Base-by-base conservation (phyloP, 2,113 vertebrate genomes). In the Coturnix japonica region DNA sequence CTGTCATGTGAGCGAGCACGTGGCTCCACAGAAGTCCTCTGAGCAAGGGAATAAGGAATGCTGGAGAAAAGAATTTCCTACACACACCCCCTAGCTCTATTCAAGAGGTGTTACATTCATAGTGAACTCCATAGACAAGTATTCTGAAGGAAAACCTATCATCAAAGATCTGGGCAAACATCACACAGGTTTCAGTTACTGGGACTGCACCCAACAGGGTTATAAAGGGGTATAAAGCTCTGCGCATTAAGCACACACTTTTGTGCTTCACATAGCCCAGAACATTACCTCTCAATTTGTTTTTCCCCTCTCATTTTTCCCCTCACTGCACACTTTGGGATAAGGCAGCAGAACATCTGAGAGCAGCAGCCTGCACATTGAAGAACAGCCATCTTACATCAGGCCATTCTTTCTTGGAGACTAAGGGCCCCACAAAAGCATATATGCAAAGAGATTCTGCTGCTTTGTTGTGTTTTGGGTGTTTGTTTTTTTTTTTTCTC, bases 391-490 rank as follows among this genome's bases (percentile, higher is more conserved):
- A 15, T 17, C 13, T 22, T 73, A 67, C 61, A 49, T 28, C n/a
- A 51, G 14, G 13, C 23, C 54, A 15, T 11, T 83, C n/a, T 31
- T n/a, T 47, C 63, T 67, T 56, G 18, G 9, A 22, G 67, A 26
- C 93, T 84, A 70, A 71, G 81, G 63, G 79, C 83, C 39, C 79
- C 39, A 67, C 44, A 90, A 96, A 88, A 53, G 57, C 90, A 72
- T 35, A 20, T 81, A 69, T 54, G 59, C 81, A 81, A 96, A 88
- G 44, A 85, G 78, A 91, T 61, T 70, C 26, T 56, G 28, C 13
- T 96, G 93, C 90, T 82, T 93, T 66, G 71, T 70, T 85, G 87
- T 54, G 16, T 41, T 41, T 41, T 41, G 39, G 37, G 37, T 37
- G 7, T 82, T 92, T 63, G 74, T 70, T 84, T 54, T 18, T 8